Evolutionary conservation across 2,113 vertebrate genomes (phyloP).

Genomic region (Protobothrops flavoviridis): DNA sequence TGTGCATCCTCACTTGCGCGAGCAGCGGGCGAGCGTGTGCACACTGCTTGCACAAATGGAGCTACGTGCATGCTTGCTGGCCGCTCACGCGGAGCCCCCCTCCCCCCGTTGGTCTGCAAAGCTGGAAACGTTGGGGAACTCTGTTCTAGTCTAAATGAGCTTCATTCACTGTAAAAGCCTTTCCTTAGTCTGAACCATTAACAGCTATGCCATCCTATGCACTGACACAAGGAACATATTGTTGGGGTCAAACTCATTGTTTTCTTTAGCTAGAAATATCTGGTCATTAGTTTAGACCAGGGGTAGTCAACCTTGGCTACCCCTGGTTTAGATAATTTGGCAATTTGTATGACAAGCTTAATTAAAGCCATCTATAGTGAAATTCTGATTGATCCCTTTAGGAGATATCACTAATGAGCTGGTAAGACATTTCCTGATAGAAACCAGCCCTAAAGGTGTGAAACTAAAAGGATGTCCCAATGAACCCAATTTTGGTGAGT

Average conservation of each 20-base stretch:
- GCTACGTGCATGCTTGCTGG: no score
- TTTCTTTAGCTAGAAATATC: background rate
- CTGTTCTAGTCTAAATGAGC: background rate
- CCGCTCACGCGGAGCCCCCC: no score
- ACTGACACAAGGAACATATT: background rate
- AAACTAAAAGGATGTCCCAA: conserved; percentile 98
- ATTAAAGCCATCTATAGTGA: background rate
- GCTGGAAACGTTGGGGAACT: no score
- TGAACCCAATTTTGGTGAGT: conserved; percentile 94
- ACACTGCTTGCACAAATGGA: no score
- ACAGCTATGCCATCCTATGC: background rate
- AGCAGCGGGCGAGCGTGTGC: no score
- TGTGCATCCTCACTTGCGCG: no score
- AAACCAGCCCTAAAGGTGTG: conserved; percentile 94
- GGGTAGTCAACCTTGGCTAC: no score
- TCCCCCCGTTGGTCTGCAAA: no score
- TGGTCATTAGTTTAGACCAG: background rate
- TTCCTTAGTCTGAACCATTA: background rate
- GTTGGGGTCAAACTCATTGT: background rate
- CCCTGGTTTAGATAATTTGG: background rate
- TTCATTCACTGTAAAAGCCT: background rate
- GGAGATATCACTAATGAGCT: conserved; percentile 90
- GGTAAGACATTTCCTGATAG: conserved; percentile 97
- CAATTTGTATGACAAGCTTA: background rate
- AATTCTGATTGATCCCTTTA: conserved; percentile 45